Base-by-base conservation (phyloP, 2,888 invertebrate genomes). In the Syrista parreyssii region DNA sequence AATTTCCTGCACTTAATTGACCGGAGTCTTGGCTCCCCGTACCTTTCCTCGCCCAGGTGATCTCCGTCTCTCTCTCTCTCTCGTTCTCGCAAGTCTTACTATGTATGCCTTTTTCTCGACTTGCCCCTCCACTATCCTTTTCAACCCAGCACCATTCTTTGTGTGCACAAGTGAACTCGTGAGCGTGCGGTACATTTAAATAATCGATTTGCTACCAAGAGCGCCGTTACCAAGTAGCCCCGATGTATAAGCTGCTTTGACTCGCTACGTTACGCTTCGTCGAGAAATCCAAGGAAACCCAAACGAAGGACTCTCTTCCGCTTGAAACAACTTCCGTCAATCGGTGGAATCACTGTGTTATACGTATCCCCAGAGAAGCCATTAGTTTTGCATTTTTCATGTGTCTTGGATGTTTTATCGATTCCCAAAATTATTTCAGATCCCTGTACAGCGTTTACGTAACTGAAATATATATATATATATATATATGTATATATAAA, bases 1-100 rank as follows among this genome's bases (percentile, higher is more conserved):
- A 91, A 91, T 91, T 91, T 91, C 91, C 91, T 91, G 91, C 90
- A 89, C 90, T 91, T 91, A 91, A 91, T 91, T 91, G 91, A 91
- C 91, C 91, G 89, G 88, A 90, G 90, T 91, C 91, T 90, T 88
- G 89, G 86, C 84, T 86, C 87, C 78, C 83, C 78, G 76, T 73
- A 73, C 76, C 75, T 35, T 74, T 68, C 79, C 68, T 79, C 81
- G 73, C 35, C 73, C 72, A 55, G 23, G 55, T 55, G 55, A 55
- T 55, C 55, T 23, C 55, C 55, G 1, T 55, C 40, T 55, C 55
- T 9, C 55, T 2, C 55, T 9, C 55, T 15, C 40, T 75, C 76
- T 75, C 75, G 69, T 75, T 77, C 78, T 78, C 80, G 75, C 79
- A 75, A 79, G 82, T 80, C 72, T 72, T 35, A 69, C 71, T 40